Evolutionary conservation across 2,797 vertebrate species (phyloP), one percentile per base, ranked within the genome.

Genomic region (Gypaetus barbatus): DNA sequence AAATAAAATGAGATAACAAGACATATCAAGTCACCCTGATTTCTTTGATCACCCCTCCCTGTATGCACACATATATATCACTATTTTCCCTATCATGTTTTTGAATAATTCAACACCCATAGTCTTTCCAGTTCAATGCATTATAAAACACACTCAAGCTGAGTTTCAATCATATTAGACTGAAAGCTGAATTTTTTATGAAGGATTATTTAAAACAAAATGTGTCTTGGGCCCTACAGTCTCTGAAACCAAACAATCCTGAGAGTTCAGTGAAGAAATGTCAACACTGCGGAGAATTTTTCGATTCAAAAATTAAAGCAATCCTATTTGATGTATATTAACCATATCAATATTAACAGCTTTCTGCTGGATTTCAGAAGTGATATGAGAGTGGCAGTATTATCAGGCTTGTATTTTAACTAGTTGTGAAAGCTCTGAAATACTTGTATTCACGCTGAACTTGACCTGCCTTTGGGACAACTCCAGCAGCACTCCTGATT

Each of bases 191-290:
- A 98, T 98, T 98, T 98, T 98, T 98, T 97, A 98, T 98, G 97
- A 98, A 98, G 97, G 97, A 98, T 98, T 98, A 98, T 98, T 98
- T 98, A 98, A 98, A 98, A 98, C 95, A 98, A 98, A 98, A 98
- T 98, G 97, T 70, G 82, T 98, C 98, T 96, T 97, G 95, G 96
- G 97, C 90, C 95, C 94, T 95, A 97, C 95, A 97, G 96, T 97
- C 97, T 97, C 97, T 96, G 96, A 98, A 98, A 98, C 97, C 97
- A 98, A 98, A 98, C 98, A 98, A 97, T 97, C 94, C 94, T 97
- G 95, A 97, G 96, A 98, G 97, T 98, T 98, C 95, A 97, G 97
- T 95, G 92, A 96, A 89, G 96, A 98, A 98, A 98, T 98, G 98
- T 98, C 98, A 98, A 98, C 97, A 98, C 79, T 94, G 90, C 95